A percentile compares a stretch with the other conserved stretches of the same genome.
phyloP scores from a whole-genome alignment of 1,140 invertebrate genomes.

The Atopsyche davidsoni region DNA sequence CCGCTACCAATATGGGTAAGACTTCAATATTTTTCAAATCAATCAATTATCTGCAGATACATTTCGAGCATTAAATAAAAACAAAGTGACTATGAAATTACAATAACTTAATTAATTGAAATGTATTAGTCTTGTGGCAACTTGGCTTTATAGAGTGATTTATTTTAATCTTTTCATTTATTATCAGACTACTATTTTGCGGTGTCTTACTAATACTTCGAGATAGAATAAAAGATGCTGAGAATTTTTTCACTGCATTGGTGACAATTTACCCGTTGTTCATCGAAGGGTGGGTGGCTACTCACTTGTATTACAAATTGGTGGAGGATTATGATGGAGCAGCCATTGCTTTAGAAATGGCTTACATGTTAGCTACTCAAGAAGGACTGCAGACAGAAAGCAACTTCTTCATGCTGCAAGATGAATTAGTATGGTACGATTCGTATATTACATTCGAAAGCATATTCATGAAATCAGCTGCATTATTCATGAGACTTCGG shows the following conservation, averaged over 20 bases:
- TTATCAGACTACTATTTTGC: constrained; percentile 5
- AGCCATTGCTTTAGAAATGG: constrained; percentile 9
- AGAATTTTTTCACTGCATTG: constrained; percentile 12
- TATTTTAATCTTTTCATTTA: neutral
- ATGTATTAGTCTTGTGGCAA: neutral
- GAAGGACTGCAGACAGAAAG: neutral
- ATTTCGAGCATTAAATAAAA: neutral
- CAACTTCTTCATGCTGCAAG: constrained; percentile 9
- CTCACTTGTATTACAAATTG: constrained; percentile 6
- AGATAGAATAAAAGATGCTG: constrained; percentile 6
- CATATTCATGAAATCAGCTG: constrained; percentile 4
- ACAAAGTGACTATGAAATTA: neutral
- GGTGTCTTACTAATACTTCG: constrained; percentile 9
- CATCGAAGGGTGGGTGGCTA: constrained; percentile 11
- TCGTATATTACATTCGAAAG: constrained; percentile 3
- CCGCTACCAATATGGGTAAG: constrained; percentile 13
- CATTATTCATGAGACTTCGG: constrained; percentile 11
- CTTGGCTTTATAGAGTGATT: neutral
- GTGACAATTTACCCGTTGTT: constrained; percentile 12
- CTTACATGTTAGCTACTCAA: neutral
- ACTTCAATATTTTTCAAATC: neutral
- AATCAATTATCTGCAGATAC: neutral
- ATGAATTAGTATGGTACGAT: constrained; percentile 14
- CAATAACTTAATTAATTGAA: neutral
- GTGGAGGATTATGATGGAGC: constrained; percentile 8